phyloP scores from a whole-genome alignment of 2,888 invertebrate genomes.

The Apamea epomidion region DNA sequence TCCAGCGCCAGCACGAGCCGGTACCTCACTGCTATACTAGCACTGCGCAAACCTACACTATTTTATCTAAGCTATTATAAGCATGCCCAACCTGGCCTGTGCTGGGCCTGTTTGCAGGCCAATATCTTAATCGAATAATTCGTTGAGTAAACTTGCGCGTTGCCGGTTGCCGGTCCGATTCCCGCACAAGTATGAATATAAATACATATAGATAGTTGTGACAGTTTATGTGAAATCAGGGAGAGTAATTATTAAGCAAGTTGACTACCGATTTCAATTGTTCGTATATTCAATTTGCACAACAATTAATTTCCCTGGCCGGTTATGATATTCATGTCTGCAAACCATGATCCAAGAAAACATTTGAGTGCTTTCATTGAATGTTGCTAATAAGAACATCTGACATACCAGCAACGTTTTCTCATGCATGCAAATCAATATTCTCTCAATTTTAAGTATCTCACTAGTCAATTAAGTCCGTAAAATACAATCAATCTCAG shows the following conservation, averaged over 20 bases:
- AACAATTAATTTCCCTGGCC: neutral
- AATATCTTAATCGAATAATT: neutral
- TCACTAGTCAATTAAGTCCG: neutral
- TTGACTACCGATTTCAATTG: neutral
- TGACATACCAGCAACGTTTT: neutral
- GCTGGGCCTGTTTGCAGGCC: neutral
- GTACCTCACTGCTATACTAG: slow-evolving; percentile 62
- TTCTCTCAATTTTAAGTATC: too few species aligned
- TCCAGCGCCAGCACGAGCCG: slow-evolving; percentile 89
- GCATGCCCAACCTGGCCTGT: neutral
- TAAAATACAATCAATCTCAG: slow-evolving; percentile 45
- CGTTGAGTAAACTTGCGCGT: neutral
- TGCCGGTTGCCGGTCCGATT: too few species aligned
- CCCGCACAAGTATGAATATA: too few species aligned
- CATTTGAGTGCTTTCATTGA: too few species aligned
- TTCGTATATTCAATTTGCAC: neutral
- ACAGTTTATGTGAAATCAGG: too few species aligned
- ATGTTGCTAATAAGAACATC: neutral
- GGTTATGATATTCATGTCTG: neutral
- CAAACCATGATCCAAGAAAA: neutral
- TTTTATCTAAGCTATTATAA: too few species aligned
- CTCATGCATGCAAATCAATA: too few species aligned
- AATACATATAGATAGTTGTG: too few species aligned
- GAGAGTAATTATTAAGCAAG: too few species aligned
- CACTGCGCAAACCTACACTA: neutral